Evolutionary conservation across 2,888 invertebrate species (phyloP), one percentile per base, ranked within the genome.

Genomic region (Rhyacophila evoluta): DNA sequence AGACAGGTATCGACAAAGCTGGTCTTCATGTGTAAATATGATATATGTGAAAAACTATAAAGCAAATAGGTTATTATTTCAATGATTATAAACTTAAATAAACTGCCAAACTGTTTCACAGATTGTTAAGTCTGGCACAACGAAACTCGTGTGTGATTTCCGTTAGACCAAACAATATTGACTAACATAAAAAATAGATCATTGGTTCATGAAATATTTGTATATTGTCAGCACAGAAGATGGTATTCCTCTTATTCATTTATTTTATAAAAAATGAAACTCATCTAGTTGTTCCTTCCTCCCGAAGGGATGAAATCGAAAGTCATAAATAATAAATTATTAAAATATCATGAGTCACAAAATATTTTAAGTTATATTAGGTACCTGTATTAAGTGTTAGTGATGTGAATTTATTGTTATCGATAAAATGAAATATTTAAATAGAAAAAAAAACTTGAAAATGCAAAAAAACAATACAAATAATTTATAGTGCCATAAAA

Each of bases 301-400:
- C 55, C 19, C 55, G 55, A 10, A 10, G 19, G 55, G 55, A 55
- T 15, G 19, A 55, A 55, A 55, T 12, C 25, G 55, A 55, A 55
- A 25, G 55, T 55, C 55, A 55, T 55, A 55, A 55, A 55, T 55
- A 55, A 55, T 55, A 55, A 55, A 55, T 55, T 55, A 55, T 55
- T 55, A 15, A 69, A 69, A 69, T 69, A 29, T 29, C 28, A 69
- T 33, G n/a, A 69, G 69, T 69, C 69, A 33, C 69, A 69, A 55
- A 41, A 69, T 69, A 69, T 69, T 29, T 28, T 28, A 27, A 73
- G 33, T 72, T 33, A 37, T 55, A 72, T 72, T 70, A 55, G 74
- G 76, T 79, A 79, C 79, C 76, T 79, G 75, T 79, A 55, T 69
- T 39, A 76, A 77, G 74, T 69, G 74, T 79, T 70, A 75, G 37